Base-by-base conservation (phyloP, 2,113 vertebrate species). In the Steatornis caripensis region DNA sequence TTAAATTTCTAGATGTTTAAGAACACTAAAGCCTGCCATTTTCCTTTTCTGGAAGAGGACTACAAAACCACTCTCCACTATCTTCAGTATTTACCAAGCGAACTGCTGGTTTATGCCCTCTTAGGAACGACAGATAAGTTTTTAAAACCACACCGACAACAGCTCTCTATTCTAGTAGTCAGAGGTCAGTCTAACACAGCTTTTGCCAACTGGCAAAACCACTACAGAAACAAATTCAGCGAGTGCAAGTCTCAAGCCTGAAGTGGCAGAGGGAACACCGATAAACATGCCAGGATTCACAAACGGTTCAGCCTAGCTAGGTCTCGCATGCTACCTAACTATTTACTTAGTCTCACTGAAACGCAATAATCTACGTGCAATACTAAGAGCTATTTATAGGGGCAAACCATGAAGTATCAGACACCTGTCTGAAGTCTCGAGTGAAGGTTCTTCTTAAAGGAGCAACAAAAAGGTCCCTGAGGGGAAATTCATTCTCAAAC, bases 61-160 rank as follows among this genome's bases (percentile, higher is more conserved):
- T 95, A 91, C 51, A 54, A 92, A 85, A 57, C 39, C 32, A 60
- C 61, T 85, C 17, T 74, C 41, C 10, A 32, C 65, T 68, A 75
- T 87, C 87, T 91, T 57, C 84, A 91, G 29, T 88, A 87, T 95
- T 97, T 95, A 91, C 78, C 80, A 83, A 89, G 37, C 75, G 90
- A 94, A 74, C 75, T 81, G 70, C 39, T 88, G 43, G 34, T 76
- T 93, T 85, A 57, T 93, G 70, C 66, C 60, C 71, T 94, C 26
- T 69, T 75, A 39, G 34, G 61, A 82, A 83, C 15, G 34, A 80
- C 16, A 77, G 86, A 22, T 83, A 83, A 65, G n/a, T 78, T 93
- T 88, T 92, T 72, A 45, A 95, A 97, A 80, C 41, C 65, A 65
- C 57, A 39, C 32, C 51, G 72, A 93, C 87, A 93, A 79, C 54